Base-by-base conservation (phyloP, 2,888 invertebrate species). In the Drosophila monieri region DNA sequence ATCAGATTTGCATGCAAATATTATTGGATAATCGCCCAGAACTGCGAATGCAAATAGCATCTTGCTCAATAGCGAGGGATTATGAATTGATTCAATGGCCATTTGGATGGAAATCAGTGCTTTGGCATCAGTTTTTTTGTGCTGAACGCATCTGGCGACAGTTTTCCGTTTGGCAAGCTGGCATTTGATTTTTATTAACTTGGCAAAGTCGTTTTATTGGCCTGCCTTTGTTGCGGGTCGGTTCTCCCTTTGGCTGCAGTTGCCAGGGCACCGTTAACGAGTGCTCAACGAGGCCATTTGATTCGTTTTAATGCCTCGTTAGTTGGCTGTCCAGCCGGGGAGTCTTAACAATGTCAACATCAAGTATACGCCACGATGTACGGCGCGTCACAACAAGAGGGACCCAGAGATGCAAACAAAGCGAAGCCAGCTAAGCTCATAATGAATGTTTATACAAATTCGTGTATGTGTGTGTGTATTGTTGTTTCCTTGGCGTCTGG, bases 291-390 rank as follows among this genome's bases (percentile, higher is more conserved):
- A 35, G 65, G 69, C 54, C 54, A 51, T 62, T 72, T 43, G 43
- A 62, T 37, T 61, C 52, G 64, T 61, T 71, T 71, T 62, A 61
- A 69, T 49, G 69, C 43, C 49, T 61, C 65, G 73, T 69, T 69
- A 51, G 73, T 54, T 39, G 32, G 53, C 23, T 41, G 15, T 15
- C 15, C 30, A 23, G 32, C 27, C 65, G 59, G 54, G 61, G 66
- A 74, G 48, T 46, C 44, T 52, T 53, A 66, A 46, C 39, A 58
- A 51, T 72, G 73, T 54, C 53, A 70, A 61, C 55, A 84, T 80
- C 65, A 53, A 61, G 64, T 52, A 80, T 85, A 80, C 79, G 85
- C 68, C 67, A 15, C 70, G 58, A 54, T 78, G 73, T 70, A n/a
- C 76, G 58, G 21, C 35, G 37, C 44, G 53, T 68, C 35, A 55